phyloP scores from a whole-genome alignment of 2,797 vertebrate species.

The Amblyopsis hoosieri region DNA sequence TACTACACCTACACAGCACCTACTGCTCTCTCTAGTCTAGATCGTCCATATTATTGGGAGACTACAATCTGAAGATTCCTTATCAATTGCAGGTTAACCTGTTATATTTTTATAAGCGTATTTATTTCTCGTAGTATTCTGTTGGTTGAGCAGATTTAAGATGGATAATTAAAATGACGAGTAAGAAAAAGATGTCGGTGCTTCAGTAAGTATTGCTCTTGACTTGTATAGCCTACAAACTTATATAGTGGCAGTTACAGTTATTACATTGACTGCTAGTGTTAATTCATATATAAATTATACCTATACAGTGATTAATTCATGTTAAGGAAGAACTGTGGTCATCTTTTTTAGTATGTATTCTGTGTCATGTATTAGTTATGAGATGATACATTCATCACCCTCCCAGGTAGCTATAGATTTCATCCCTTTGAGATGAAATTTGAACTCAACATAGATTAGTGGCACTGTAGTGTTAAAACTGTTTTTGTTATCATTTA shows the following conservation, averaged over 20 bases:
- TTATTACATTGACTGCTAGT: neutral
- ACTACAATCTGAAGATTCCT: slow-evolving; percentile 3
- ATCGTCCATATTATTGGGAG: neutral
- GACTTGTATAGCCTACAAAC: neutral
- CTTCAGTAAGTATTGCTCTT: slow-evolving; percentile 68
- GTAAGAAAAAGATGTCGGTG: slow-evolving; percentile 73
- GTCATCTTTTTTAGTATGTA: slow-evolving; percentile 37
- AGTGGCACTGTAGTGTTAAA: neutral
- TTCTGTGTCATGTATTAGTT: slow-evolving; percentile 58
- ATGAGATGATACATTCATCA: slow-evolving; percentile 50
- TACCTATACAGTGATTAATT: too few relatives aligned
- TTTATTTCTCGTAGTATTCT: slow-evolving; percentile 28
- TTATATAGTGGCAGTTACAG: neutral
- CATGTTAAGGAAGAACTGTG: slow-evolving; percentile 19
- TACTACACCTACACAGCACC: too few relatives aligned
- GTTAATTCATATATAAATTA: neutral
- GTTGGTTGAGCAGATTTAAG: slow-evolving; percentile 48
- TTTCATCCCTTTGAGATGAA: slow-evolving; percentile 43
- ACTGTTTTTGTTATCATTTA: neutral
- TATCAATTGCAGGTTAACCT: slow-evolving; percentile 20
- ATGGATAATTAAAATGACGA: slow-evolving; percentile 77
- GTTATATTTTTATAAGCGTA: neutral
- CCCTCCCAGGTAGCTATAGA: slow-evolving; percentile 56
- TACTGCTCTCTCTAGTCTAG: neutral
- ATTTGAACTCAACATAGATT: slow-evolving; percentile 23